Evolutionary conservation across 2,888 invertebrate species (phyloP).

Genomic region (Trissoscelio sp.): DNA sequence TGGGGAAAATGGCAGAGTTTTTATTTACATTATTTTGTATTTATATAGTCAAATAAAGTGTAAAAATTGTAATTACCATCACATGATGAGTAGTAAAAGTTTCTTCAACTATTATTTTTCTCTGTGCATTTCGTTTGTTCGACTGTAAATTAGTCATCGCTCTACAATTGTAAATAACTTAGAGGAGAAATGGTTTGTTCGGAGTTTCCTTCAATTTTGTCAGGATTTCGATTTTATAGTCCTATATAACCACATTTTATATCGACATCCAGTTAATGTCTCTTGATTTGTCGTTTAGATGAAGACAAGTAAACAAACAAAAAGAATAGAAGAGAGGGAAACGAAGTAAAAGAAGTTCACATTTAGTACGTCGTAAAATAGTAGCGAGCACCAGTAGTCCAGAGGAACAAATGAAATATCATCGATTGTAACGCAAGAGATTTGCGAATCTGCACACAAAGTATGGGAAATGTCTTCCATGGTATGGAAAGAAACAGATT

Average conservation of each 20-base stretch:
- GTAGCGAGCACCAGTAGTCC: slow-evolving; percentile 32
- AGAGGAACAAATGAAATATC: slow-evolving; percentile 36
- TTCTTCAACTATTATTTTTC: too few species aligned
- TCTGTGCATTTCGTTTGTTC: slow-evolving; percentile 62
- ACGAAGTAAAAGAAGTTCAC: not conserved
- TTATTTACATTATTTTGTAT: too few species aligned
- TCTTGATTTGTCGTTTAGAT: slow-evolving; percentile 11
- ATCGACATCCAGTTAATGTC: slow-evolving; percentile 21
- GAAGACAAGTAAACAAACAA: too few species aligned
- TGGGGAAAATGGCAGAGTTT: too few species aligned
- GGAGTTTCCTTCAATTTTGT: slow-evolving; percentile 26
- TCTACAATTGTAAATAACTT: slow-evolving; percentile 64
- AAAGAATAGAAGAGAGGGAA: not conserved
- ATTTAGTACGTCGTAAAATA: slow-evolving; percentile 11
- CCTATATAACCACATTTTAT: slow-evolving; percentile 58
- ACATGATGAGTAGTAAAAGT: too few species aligned
- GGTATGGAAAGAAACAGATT: slow-evolving; percentile 49
- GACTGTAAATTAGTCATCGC: slow-evolving; percentile 63
- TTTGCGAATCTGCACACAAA: slow-evolving; percentile 51
- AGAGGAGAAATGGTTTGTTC: slow-evolving; percentile 36
- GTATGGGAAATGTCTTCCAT: slow-evolving; percentile 64
- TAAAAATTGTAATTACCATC: too few species aligned
- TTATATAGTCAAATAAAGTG: too few species aligned
- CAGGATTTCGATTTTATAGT: slow-evolving; percentile 53
- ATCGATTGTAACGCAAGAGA: slow-evolving; percentile 31